Conservation (phyloP, 2,113 vertebrate genomes). For the Emydura subglobosa region DNA sequence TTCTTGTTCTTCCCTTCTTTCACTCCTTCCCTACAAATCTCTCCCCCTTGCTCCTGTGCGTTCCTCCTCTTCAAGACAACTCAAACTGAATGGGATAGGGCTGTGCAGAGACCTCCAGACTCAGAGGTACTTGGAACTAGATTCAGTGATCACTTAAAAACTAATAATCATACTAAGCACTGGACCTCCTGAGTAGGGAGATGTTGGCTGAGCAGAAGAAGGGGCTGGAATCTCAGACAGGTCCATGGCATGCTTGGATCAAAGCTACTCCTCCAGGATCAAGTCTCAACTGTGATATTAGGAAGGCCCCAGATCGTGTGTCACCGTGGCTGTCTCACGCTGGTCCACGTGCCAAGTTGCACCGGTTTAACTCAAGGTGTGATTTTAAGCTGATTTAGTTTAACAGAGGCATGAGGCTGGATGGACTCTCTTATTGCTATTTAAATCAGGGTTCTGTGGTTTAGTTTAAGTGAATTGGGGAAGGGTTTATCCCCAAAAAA, state of each 20-base stretch:
- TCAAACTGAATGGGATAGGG: constrained; percentile 81
- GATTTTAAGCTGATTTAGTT: background rate
- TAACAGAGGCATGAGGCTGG: background rate
- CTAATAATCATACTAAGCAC: background rate
- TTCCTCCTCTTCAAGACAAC: constrained; percentile 77
- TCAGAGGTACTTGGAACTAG: background rate
- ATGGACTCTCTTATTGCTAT: background rate
- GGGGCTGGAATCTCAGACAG: background rate
- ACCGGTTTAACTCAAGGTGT: background rate
- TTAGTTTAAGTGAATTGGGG: background rate
- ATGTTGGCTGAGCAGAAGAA: background rate
- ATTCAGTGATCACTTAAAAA: background rate
- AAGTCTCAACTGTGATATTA: background rate
- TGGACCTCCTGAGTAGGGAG: background rate
- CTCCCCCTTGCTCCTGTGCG: constrained; percentile 44
- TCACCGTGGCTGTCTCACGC: background rate
- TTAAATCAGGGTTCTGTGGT: background rate
- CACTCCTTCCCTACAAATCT: constrained; percentile 27
- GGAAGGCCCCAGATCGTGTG: background rate
- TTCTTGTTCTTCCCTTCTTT: constrained; percentile 36
- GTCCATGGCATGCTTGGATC: no score
- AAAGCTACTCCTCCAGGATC: background rate
- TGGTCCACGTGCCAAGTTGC: background rate
- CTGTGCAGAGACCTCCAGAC: constrained; percentile 30
- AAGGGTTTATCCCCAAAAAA: background rate